A percentile compares a stretch with the other conserved stretches of the same genome.
Conservation (phyloP, 2,113 vertebrate genomes). For the Lates calcarifer region DNA sequence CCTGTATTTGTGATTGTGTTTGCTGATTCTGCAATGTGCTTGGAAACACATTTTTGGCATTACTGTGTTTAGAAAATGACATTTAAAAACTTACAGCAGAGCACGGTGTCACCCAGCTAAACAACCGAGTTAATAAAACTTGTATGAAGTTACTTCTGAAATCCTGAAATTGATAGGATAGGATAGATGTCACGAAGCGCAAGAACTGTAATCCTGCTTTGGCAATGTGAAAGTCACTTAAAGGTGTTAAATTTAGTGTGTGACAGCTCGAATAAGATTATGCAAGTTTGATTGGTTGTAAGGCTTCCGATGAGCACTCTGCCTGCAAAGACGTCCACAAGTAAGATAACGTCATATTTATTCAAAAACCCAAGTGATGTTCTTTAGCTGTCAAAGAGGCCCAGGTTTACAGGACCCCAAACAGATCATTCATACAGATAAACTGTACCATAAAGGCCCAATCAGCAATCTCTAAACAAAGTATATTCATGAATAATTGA, state of each 20-base stretch:
- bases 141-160: background rate
- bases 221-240: background rate
- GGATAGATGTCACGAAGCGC: background rate
- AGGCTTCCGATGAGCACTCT: background rate
- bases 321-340: no score
- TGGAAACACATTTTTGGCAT: background rate
- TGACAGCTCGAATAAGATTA: slow-evolving; percentile 19
- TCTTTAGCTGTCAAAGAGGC: no score
- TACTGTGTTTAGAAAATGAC: background rate
- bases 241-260: background rate
- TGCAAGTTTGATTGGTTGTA: background rate
- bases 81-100: background rate
- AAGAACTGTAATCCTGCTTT: slow-evolving; percentile 22
- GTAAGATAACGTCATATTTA: background rate
- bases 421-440: background rate
- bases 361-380: background rate
- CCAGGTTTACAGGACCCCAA: background rate
- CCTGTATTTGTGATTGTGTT: background rate
- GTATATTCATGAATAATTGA: background rate
- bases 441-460: background rate
- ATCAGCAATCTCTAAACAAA: background rate
- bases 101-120: background rate
- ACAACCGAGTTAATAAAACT: slow-evolving; percentile 10
- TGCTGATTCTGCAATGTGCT: background rate
- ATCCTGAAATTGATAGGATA: slow-evolving; percentile 8